phyloP scores from a whole-genome alignment of 2,888 invertebrate species.

The Seira sanloemensis region DNA sequence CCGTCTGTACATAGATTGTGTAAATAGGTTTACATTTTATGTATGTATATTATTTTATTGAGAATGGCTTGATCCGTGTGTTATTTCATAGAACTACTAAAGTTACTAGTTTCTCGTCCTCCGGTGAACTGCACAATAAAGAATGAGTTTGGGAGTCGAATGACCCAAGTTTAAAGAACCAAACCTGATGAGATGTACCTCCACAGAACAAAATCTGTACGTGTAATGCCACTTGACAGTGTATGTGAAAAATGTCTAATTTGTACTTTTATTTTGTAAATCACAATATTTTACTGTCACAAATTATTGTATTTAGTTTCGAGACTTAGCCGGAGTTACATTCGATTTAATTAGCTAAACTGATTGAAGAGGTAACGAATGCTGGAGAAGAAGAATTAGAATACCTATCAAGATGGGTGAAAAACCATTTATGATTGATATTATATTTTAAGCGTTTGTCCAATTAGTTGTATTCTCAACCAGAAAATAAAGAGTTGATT shows the following conservation, averaged over 20 bases:
- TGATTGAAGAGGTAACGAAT: no score
- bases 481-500: not conserved
- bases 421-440: no score
- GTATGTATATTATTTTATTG: not conserved
- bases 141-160: no score
- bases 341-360: no score
- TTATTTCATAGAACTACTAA: not conserved
- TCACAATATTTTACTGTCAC: not conserved
- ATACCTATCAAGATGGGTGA: no score
- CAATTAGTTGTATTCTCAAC: no score
- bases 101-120: not conserved
- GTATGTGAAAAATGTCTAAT: not conserved
- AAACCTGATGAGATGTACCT: conserved; percentile 20
- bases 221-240: not conserved
- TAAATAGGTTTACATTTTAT: no score
- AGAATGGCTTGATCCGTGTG: no score
- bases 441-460: no score
- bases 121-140: not conserved
- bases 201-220: not conserved
- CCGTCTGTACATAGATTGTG: not conserved
- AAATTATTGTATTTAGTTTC: not conserved
- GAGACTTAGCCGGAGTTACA: no score
- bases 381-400: no score
- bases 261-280: conserved; percentile 1
- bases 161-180: not conserved